Conservation (phyloP, 2,888 invertebrate species). For the Drosophila kuntzei region DNA sequence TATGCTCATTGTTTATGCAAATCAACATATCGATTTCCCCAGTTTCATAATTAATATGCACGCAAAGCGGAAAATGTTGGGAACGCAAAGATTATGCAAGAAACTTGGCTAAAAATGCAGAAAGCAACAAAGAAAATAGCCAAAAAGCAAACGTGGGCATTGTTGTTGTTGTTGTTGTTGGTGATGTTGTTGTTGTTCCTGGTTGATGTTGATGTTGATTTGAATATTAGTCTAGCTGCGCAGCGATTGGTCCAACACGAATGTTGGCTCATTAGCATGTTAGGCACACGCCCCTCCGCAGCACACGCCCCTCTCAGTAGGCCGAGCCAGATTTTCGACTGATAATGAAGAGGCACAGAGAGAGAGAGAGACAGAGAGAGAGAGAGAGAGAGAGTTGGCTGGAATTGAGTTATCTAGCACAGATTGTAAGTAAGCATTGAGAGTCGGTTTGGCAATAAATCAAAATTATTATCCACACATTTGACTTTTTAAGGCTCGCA, state of each 20-base stretch:
- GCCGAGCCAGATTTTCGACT: slow-evolving; percentile 44
- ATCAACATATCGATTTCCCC: slow-evolving; percentile 66
- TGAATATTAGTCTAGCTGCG: slow-evolving; percentile 59
- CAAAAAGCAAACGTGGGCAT: slow-evolving; percentile 51
- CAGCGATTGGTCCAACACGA: slow-evolving; percentile 69
- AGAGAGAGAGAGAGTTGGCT: slow-evolving; percentile 4
- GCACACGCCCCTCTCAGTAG: slow-evolving; percentile 64
- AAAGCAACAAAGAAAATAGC: slow-evolving; percentile 18
- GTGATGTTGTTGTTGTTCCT: no score
- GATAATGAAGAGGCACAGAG: slow-evolving; percentile 50
- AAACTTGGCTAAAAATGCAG: slow-evolving; percentile 54
- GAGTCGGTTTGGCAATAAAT: slow-evolving; percentile 67
- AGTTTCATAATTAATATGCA: slow-evolving; percentile 73
- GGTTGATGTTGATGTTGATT: slow-evolving; percentile 28
- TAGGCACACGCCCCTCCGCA: slow-evolving; percentile 77
- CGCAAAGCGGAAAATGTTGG: slow-evolving; percentile 64
- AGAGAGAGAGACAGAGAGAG: not conserved
- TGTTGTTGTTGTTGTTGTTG: slow-evolving; percentile 46
- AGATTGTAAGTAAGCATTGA: slow-evolving; percentile 56
- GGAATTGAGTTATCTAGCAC: slow-evolving; percentile 70
- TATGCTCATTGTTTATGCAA: slow-evolving; percentile 54
- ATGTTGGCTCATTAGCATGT: slow-evolving; percentile 80
- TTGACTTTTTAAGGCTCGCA: slow-evolving; percentile 74
- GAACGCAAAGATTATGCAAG: slow-evolving; percentile 74
- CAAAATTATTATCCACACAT: slow-evolving; percentile 81